A percentile compares a stretch with the other conserved stretches of the same genome.
Conservation (phyloP, 2,888 invertebrate species). For the Ypsolopha sequella region DNA sequence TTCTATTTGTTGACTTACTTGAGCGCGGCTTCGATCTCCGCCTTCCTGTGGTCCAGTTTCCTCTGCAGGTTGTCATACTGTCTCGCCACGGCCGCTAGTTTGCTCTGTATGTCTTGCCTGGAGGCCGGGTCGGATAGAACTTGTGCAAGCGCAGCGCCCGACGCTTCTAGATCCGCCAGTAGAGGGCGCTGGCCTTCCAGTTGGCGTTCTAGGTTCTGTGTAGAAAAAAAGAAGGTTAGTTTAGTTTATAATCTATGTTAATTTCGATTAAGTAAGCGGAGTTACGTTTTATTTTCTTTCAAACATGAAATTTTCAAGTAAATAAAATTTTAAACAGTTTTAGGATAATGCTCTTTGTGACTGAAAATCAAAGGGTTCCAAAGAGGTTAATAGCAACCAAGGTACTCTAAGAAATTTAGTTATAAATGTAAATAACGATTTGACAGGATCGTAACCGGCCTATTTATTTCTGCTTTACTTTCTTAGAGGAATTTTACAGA, state of each 20-base stretch:
- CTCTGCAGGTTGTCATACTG: constrained; percentile 90
- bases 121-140: constrained; percentile 92
- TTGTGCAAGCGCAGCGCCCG: constrained; percentile 88
- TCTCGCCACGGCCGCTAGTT: constrained; percentile 87
- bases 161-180: constrained; percentile 88
- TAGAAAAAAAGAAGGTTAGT: neutral
- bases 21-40: constrained; percentile 88
- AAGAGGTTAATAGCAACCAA: no score
- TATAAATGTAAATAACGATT: no score
- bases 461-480: no score
- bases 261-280: no score
- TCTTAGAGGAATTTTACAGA: no score
- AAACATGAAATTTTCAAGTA: no score
- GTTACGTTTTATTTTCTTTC: no score
- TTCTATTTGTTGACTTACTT: constrained; percentile 38
- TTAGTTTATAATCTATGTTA: neutral
- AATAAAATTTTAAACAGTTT: no score
- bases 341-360: no score
- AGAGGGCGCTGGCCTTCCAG: constrained; percentile 90
- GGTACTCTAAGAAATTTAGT: no score
- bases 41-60: constrained; percentile 90
- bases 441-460: no score
- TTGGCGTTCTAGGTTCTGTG: constrained; percentile 82
- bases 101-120: constrained; percentile 90
- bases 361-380: no score